Evolutionary conservation across 2,888 invertebrate species (phyloP), one percentile per base, ranked within the genome.

Genomic region (Sarcophaga carnaria): DNA sequence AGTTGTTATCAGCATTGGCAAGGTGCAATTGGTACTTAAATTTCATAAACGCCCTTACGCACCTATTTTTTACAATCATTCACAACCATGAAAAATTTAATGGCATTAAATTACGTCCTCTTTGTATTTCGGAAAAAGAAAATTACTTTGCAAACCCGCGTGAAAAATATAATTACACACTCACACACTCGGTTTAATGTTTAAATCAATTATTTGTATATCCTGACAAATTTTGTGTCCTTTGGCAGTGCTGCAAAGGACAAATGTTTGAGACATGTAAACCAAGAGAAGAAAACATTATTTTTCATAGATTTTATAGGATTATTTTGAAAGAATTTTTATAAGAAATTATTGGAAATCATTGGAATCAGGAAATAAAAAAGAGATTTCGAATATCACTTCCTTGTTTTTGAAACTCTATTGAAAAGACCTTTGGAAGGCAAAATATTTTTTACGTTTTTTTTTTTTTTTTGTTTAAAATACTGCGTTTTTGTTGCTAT

Each of bases 21-120:
- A 86, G 80, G 83, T 84, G 87, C 80, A 78, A 84, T 75, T 87
- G 83, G 83, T 84, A 72, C 83, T 87, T 87, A 81, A 83, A 87
- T 87, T 87, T 87, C 87, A 81, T 71, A 81, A 86, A 87, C 83
- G 71, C 86, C 86, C 80, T 66, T 2, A 5, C 25, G 20, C 49
- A 62, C 8, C 59, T 37, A 37, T 37, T 37, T 37, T 37, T 37
- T 37, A 0, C 37, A 37, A 37, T 22, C 5, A 79, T 37, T 59
- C 59, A 17, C 25, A 27, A 76, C 71, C 54, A 76, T 69, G 63
- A 64, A 80, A 80, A 80, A 83, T 78, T 27, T 17, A 20, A 72
- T 69, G 25, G 83, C 75, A 84, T 87, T 87, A 79, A 75, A 84
- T 87, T 87, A 81, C 83, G 64, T 84, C 12, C 45, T 14, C 12